Percentiles rank a stretch among this genome's conserved stretches.
These are phyloP conservation scores for Smittia sp. DNA, from an alignment of 2,888 invertebrate genomes.

Conservation along the genomic window DNA sequence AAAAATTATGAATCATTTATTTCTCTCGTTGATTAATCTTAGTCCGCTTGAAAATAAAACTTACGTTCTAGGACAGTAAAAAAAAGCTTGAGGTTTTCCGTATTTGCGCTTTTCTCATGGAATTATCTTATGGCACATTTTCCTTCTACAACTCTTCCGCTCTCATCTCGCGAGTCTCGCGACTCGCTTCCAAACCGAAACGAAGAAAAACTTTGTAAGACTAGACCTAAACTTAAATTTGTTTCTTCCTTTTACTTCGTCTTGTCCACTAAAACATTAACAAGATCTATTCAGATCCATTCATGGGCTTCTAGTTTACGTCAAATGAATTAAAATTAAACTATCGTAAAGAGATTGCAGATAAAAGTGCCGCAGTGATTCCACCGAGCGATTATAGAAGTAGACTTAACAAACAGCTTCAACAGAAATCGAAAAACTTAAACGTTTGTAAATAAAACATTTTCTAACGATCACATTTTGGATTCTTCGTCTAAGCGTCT, in stretches of 20 bases:
- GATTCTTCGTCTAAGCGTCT: neutral
- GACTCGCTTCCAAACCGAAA: neutral
- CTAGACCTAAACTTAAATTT: constrained; percentile 15
- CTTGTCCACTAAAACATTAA: neutral
- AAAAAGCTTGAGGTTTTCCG: neutral
- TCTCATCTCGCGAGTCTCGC: neutral
- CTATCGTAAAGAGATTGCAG: neutral
- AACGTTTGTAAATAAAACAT: neutral
- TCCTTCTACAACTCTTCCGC: neutral
- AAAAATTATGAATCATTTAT: neutral
- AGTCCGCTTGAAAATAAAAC: neutral
- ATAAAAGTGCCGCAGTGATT: neutral
- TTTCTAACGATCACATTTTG: constrained; percentile 12
- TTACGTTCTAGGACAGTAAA: neutral
- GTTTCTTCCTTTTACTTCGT: neutral
- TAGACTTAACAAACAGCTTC: neutral
- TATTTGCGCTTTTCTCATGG: neutral
- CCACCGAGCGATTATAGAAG: no score
- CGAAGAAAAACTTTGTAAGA: neutral
- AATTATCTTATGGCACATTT: constrained; percentile 16
- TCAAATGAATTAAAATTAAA: constrained; percentile 4
- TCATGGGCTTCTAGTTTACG: neutral
- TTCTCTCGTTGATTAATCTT: neutral
- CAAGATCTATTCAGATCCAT: constrained; percentile 18
- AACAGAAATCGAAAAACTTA: neutral